Conservation (phyloP, 2,113 vertebrate species). For the Corythornis vintsioides region DNA sequence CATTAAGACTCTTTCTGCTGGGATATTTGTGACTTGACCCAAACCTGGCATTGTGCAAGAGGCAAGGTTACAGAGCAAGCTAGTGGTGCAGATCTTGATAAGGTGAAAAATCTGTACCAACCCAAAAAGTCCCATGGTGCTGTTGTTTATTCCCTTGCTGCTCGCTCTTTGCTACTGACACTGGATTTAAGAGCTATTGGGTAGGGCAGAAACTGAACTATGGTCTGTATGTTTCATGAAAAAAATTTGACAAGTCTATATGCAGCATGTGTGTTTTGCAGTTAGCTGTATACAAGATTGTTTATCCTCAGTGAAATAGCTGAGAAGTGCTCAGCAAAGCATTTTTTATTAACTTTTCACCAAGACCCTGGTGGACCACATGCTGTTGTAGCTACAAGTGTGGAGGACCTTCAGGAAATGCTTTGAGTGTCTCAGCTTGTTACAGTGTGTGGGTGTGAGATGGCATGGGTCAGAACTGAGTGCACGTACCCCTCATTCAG, state of each 20-base stretch:
- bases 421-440: not conserved
- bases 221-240: not conserved
- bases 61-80: not conserved
- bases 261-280: not conserved
- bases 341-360: not conserved
- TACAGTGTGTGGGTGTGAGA: not conserved
- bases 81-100: fast-evolving
- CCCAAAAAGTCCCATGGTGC: not conserved
- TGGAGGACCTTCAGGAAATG: constrained; percentile 1
- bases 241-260: not conserved
- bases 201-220: not conserved
- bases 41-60: not conserved
- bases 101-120: not conserved
- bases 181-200: not conserved
- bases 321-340: not conserved
- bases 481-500: fast-evolving
- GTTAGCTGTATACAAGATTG: not conserved
- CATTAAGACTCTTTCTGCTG: not conserved
- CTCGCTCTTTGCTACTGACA: not conserved
- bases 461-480: not conserved
- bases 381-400: not conserved
- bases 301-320: not conserved
- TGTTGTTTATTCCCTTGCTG: not conserved
- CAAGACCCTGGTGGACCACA: not conserved
- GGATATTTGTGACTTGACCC: not conserved